phyloP scores from a whole-genome alignment of 2,888 invertebrate species.

The Metallyticus violacea region DNA sequence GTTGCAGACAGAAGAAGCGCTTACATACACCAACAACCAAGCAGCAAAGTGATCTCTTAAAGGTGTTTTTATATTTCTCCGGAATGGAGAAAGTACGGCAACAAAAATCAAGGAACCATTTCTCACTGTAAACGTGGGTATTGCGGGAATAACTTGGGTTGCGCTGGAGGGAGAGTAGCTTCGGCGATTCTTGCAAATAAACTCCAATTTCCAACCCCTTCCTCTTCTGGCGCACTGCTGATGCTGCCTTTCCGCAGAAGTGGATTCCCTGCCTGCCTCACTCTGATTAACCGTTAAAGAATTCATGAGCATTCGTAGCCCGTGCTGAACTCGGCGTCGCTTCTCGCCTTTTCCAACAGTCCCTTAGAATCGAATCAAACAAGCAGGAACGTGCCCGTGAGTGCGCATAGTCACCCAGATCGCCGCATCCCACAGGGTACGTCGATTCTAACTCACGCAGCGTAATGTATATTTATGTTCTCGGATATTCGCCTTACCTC shows the following conservation, averaged over 20 bases:
- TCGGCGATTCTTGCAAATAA: slow-evolving; percentile 20
- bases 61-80: background rate
- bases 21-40: too few relatives aligned
- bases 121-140: background rate
- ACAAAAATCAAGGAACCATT: background rate
- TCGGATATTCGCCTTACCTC: background rate
- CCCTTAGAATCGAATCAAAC: slow-evolving; percentile 2
- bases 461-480: background rate
- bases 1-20: too few relatives aligned
- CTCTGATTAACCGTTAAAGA: slow-evolving; percentile 49
- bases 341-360: background rate
- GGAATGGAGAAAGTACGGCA: background rate
- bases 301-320: slow-evolving; percentile 46
- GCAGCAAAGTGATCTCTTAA: background rate
- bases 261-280: slow-evolving; percentile 24
- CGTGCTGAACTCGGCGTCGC: slow-evolving; percentile 27
- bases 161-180: background rate
- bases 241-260: slow-evolving; percentile 24
- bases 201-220: slow-evolving; percentile 22
- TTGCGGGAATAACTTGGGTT: background rate
- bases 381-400: background rate
- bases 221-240: background rate
- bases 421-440: background rate
- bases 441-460: background rate
- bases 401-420: background rate